A percentile compares a stretch with the other conserved stretches of the same genome.
These are phyloP conservation scores for Phyllotreta striolata DNA, from an alignment of 2,888 invertebrate species.

Conservation along the genomic window DNA sequence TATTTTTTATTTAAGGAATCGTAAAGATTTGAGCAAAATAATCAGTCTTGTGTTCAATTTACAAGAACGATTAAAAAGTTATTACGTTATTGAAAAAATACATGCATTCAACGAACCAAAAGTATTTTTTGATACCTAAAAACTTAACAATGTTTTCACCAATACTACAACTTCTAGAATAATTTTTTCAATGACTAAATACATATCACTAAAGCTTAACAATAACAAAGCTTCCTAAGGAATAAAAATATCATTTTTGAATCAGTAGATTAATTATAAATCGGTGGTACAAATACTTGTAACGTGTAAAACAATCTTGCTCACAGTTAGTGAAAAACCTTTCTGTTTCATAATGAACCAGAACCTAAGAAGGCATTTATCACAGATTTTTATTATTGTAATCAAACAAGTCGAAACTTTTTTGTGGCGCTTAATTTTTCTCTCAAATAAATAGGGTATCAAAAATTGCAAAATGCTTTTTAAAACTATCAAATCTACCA, in stretches of 20 bases:
- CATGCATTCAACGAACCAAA: background rate
- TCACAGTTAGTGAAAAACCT: constrained; percentile 2
- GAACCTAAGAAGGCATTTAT: constrained; percentile 22
- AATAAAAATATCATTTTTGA: background rate
- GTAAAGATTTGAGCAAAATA: constrained; percentile 10
- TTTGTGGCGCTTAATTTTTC: constrained; percentile 2
- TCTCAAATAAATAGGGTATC: constrained; percentile 1
- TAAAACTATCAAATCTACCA: background rate
- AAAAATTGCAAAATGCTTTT: background rate
- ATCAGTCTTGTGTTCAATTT: constrained; percentile 6
- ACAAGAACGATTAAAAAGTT: constrained; percentile 1
- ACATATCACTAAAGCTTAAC: constrained; percentile 9
- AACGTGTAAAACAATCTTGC: background rate
- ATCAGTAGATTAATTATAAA: background rate
- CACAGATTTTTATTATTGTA: constrained; percentile 17
- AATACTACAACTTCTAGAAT: background rate
- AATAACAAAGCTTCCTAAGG: background rate
- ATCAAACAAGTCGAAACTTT: background rate
- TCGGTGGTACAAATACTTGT: no score
- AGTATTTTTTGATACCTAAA: background rate
- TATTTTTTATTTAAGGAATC: constrained; percentile 3
- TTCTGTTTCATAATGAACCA: background rate
- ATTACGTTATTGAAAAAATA: constrained; percentile 1
- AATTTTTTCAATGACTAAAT: constrained; percentile 3
- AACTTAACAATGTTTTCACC: background rate